phyloP scores from a whole-genome alignment of 1,140 invertebrate genomes.

The Caenorhabditis elegans region WBcel235 BX284603.4:7647501-7648000 shows the following conservation, averaged over 20 bases:
- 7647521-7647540: no score
- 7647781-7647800: no score
- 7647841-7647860: no score
- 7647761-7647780: no score
- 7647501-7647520: not conserved
- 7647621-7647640: not conserved
- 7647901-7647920: not conserved
- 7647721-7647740: not conserved
- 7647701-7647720: not conserved
- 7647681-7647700: not conserved
- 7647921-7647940: not conserved
- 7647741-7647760: not conserved
- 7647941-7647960: not conserved
- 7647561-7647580: not conserved
- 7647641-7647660: not conserved
- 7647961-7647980: not conserved
- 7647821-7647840: no score
- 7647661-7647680: not conserved
- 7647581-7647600: not conserved
- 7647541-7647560: not conserved
- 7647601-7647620: not conserved
- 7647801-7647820: no score
- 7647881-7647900: not conserved
- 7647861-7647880: no score
- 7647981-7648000: not conserved